Conservation (phyloP, 1,140 invertebrate genomes). For the Mesaphorura yosii region DNA sequence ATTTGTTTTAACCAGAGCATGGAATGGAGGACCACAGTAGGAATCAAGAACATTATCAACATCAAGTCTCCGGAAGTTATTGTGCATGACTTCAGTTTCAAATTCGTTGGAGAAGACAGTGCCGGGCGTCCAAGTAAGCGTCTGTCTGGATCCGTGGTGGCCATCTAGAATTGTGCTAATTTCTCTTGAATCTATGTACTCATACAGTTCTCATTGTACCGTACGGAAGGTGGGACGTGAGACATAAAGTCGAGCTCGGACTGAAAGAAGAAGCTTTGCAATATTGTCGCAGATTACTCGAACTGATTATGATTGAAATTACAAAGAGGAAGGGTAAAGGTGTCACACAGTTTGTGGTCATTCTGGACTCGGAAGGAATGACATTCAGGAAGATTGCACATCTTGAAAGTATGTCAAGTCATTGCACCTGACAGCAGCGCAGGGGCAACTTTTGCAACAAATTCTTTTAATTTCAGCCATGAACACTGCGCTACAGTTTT, state of each 20-base stretch:
- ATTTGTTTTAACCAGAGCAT: neutral
- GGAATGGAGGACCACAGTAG: neutral
- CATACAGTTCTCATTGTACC: slow-evolving; percentile 9
- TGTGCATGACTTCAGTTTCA: neutral
- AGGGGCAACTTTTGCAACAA: no score
- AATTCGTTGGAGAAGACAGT: neutral
- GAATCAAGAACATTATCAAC: neutral
- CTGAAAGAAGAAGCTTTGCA: slow-evolving; percentile 3
- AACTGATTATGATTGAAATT: slow-evolving; percentile 12
- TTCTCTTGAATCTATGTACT: neutral
- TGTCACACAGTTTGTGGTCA: slow-evolving; percentile 8
- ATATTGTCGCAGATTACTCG: slow-evolving; percentile 4
- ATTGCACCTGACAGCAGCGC: no score
- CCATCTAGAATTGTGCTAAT: no score
- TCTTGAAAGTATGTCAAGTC: slow-evolving; percentile 11
- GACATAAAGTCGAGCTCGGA: slow-evolving; percentile 5
- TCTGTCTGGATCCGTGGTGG: neutral
- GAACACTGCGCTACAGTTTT: slow-evolving; percentile 12
- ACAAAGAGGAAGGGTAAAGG: neutral
- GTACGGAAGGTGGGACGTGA: slow-evolving; percentile 12
- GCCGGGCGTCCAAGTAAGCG: neutral
- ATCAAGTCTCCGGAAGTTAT: neutral
- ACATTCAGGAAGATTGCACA: slow-evolving; percentile 14
- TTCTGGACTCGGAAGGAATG: slow-evolving; percentile 11
- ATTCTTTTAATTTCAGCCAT: slow-evolving; percentile 5